Evolutionary conservation across 2,797 vertebrate species (phyloP).

Genomic region (Syndactyla subalaris): DNA sequence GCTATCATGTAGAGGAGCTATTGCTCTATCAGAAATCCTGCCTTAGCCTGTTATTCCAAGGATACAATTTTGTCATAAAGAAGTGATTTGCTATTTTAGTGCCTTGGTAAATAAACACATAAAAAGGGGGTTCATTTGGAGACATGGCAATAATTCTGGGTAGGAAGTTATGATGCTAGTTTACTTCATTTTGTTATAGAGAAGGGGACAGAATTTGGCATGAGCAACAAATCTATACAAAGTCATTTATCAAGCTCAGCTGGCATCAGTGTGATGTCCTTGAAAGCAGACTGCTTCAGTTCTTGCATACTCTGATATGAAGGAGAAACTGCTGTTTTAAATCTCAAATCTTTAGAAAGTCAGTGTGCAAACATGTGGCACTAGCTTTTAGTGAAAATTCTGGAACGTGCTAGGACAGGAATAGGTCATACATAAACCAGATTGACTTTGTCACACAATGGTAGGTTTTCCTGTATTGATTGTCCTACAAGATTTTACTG

Average conservation of each 20-base stretch:
- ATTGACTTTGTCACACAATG: constrained; percentile 18
- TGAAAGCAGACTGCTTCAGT: constrained; percentile 55
- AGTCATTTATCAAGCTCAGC: constrained; percentile 67
- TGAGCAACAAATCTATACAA: constrained; percentile 53
- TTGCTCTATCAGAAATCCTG: constrained; percentile 70
- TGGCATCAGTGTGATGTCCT: constrained; percentile 55
- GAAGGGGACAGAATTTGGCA: constrained; percentile 45
- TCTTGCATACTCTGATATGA: constrained; percentile 6
- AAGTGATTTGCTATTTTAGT: constrained; percentile 76
- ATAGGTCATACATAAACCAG: constrained; percentile 37
- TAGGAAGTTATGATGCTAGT: constrained; percentile 22
- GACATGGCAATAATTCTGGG: constrained; percentile 53
- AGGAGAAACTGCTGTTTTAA: constrained; percentile 44
- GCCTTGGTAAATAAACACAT: constrained; percentile 68
- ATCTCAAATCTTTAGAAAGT: neutral
- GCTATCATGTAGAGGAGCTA: constrained; percentile 72
- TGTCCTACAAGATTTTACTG: constrained; percentile 55
- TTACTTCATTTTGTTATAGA: constrained; percentile 67
- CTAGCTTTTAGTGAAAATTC: constrained; percentile 25
- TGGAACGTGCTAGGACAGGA: constrained; percentile 29
- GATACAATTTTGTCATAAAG: constrained; percentile 68
- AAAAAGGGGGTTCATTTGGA: constrained; percentile 44
- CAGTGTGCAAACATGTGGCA: neutral
- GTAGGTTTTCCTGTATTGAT: neutral
- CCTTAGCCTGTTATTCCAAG: constrained; percentile 69